phyloP scores from a whole-genome alignment of 1,140 invertebrate genomes.

The Carcinoscorpius rotundicauda region DNA sequence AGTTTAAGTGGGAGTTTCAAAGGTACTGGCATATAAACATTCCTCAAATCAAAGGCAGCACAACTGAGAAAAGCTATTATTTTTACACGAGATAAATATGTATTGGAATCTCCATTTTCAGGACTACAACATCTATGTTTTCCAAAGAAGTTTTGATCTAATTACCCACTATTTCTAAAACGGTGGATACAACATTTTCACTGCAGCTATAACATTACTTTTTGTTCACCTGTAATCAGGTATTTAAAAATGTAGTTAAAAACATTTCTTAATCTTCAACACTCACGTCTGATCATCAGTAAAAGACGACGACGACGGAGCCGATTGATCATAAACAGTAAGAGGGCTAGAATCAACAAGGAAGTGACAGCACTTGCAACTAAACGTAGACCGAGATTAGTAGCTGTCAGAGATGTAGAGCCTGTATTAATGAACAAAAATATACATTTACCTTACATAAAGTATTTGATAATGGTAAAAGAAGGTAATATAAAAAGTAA shows the following conservation, averaged over 20 bases:
- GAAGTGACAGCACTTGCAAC: slow-evolving; percentile 38
- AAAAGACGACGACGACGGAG: slow-evolving; percentile 32
- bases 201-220: too few species aligned
- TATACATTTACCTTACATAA: neutral
- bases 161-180: too few species aligned
- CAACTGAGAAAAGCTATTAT: too few species aligned
- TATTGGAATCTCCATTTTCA: too few species aligned
- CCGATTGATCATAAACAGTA: slow-evolving; percentile 37
- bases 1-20: too few species aligned
- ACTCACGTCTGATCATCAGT: slow-evolving; percentile 26
- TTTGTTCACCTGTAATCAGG: neutral
- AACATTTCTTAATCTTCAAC: neutral
- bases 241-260: neutral
- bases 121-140: too few species aligned
- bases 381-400: slow-evolving; percentile 31
- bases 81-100: too few species aligned
- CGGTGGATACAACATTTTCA: too few species aligned
- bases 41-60: too few species aligned
- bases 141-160: too few species aligned
- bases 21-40: too few species aligned
- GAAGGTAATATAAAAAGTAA: too few species aligned
- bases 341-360: slow-evolving; percentile 35
- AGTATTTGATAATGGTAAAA: neutral
- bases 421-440: neutral
- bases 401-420: slow-evolving; percentile 15